Base-by-base conservation (phyloP, 2,797 vertebrate species). In the Onychomys torridus region DNA sequence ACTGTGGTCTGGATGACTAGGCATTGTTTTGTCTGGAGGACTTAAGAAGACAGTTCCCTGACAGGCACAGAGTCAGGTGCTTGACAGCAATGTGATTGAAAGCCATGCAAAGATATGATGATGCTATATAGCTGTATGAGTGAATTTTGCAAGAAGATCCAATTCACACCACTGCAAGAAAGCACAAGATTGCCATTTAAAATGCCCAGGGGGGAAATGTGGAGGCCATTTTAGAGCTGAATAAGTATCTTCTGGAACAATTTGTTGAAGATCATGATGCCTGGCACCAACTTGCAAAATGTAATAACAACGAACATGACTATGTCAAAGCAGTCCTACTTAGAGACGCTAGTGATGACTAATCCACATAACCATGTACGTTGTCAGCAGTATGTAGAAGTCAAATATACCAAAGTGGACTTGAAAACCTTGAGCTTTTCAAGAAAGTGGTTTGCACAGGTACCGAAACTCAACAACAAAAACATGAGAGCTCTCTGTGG, bases 401-500 rank as follows among this genome's bases (percentile, higher is more conserved):
- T 99, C 98, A 99, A 99, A 98, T 99, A 99, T 98, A 99, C 59
- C 99, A 99, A 97, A 99, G 99, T 95, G 99, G 99, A 19, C 99
- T 99, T 98, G 99, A 99, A 98, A 99, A 99, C 98, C 98, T 99
- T 91, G 99, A 99, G 97, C 98, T 99, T 98, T 98, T 99, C 99
- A 98, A 99, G 99, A 98, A 99, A 99, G 94, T 99, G 99, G 99
- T 99, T 99, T 98, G 99, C 99, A 93, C 99, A 99, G 99, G 99
- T 99, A 11, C 99, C 99, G 98, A 99, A 99, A 98, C 99, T 99
- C 98, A 99, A 99, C 99, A 99, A 99, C 99, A 99, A 99, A 98
- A 99, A 99, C 98, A 99, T 99, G 99, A 99, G 99, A 99, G 99
- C 99, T 98, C 98, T 99, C 92, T 99, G 99, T 99, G 99, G 99